A percentile compares a stretch with the other conserved stretches of the same genome.
These are phyloP conservation scores for Cremastinae sp. DNA, from an alignment of 2,888 invertebrate genomes.

Conservation along the genomic window DNA sequence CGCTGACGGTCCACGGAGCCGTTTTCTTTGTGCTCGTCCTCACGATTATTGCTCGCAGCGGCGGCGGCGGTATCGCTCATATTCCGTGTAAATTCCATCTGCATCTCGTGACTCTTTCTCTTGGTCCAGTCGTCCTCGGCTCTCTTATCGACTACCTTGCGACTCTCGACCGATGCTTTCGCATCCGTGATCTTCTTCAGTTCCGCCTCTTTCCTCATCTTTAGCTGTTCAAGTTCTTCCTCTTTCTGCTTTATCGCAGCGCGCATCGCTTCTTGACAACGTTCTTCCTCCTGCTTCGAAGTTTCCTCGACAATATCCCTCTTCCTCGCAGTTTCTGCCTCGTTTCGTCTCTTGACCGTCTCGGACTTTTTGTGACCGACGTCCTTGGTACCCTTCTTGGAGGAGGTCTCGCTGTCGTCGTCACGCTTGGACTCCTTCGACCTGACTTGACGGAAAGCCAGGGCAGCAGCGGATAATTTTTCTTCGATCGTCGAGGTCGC, in stretches of 20 bases:
- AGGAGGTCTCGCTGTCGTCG: constrained; percentile 56
- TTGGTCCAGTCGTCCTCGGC: constrained; percentile 66
- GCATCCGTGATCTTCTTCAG: constrained; percentile 68
- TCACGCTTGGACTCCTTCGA: constrained; percentile 69
- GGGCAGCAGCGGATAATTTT: constrained; percentile 75
- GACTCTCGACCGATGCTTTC: constrained; percentile 68
- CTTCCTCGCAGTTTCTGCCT: constrained; percentile 67
- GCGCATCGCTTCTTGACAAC: constrained; percentile 68
- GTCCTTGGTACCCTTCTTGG: background rate
- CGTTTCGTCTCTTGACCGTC: constrained; percentile 68
- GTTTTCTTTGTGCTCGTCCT: constrained; percentile 64
- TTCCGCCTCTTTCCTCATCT: constrained; percentile 70
- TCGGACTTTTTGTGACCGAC: constrained; percentile 5
- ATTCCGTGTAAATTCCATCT: constrained; percentile 66
- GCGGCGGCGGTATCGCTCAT: constrained; percentile 48
- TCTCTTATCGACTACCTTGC: constrained; percentile 61
- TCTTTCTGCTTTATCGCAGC: constrained; percentile 67
- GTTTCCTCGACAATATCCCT: constrained; percentile 59
- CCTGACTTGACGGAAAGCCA: constrained; percentile 74
- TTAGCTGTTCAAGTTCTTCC: constrained; percentile 68
- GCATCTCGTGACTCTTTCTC: constrained; percentile 62
- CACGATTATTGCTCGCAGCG: constrained; percentile 52
- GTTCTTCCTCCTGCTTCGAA: constrained; percentile 66
- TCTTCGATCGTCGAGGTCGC: constrained; percentile 79
- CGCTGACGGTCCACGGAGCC: constrained; percentile 68